Base-by-base conservation (phyloP, 2,888 invertebrate species). In the Dolichomitus sp. region DNA sequence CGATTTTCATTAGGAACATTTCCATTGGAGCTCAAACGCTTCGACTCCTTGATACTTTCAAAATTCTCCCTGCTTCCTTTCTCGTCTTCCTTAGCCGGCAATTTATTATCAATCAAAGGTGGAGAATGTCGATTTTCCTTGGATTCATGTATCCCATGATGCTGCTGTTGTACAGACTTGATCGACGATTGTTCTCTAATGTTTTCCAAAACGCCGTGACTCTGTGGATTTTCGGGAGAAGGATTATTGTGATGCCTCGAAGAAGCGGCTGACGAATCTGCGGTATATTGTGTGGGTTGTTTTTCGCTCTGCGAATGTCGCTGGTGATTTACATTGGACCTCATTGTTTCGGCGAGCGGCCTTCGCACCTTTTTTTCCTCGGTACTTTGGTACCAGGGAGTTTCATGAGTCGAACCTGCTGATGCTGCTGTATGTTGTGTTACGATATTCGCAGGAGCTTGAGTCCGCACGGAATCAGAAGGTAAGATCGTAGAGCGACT, bases 271-370 rank as follows among this genome's bases (percentile, higher is more conserved):
- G 33, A 37, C 6, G 50, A 66, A 12, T 80, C 73, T 12, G 17
- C 17, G 14, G 30, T n/a, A 11, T 69, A 65, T 1, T 48, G 74
- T 23, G 17, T 4, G 7, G 65, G 19, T 2, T 7, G 52, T 45
- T 79, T 82, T 0, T 79, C 72, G 17, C 50, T 75, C 11, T 70
- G 57, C 4, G 23, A 19, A 11, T 42, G 50, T 4, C 42, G 69
- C 48, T 82, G 17, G 27, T 17, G 68, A 9, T n/a, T 40, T 2
- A 17, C 66, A 73, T 30, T 19, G 33, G 79, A 66, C 9, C 50
- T 79, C 70, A 85, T 80, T 52, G 91, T 86, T 73, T 93, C 92
- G 23, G 86, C 85, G 73, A 93, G 86, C 5, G 93, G 93, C 78
- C 88, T 88, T 48, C 92, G 89, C 0, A 30, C 48, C 19, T 52